Evolutionary conservation across 1,140 invertebrate genomes (phyloP).

Genomic region (Ectropis grisescens): DNA sequence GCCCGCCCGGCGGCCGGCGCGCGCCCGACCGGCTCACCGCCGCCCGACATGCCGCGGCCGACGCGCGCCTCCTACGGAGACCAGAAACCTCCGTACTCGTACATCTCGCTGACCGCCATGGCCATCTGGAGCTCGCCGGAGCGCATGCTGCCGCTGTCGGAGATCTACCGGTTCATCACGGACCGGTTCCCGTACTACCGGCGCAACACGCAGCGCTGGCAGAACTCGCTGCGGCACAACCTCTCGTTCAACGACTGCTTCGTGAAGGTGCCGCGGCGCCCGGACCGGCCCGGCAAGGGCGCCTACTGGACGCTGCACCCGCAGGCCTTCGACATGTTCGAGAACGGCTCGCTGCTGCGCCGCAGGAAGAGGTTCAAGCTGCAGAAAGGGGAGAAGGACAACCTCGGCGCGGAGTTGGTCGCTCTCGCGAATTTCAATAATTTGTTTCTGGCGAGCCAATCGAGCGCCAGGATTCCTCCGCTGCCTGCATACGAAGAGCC

Average conservation of each 20-base stretch:
- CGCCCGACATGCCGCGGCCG: constrained; percentile 67
- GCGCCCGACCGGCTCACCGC: too few species aligned
- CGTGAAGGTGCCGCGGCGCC: constrained; percentile 88
- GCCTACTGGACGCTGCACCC: constrained; percentile 92
- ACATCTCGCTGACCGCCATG: constrained; percentile 97
- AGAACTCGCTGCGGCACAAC: constrained; percentile 91
- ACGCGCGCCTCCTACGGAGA: constrained; percentile 94
- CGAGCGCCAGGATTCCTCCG: constrained; percentile 30
- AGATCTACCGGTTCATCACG: constrained; percentile 95
- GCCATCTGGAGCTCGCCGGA: constrained; percentile 95
- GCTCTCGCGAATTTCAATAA: constrained; percentile 82
- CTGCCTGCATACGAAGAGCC: constrained; percentile 3
- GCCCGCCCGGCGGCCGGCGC: too few species aligned
- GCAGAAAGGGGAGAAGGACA: constrained; percentile 74
- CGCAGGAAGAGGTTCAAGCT: constrained; percentile 77
- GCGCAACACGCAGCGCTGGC: constrained; percentile 91
- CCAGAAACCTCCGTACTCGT: constrained; percentile 97
- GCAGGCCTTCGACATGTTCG: constrained; percentile 91
- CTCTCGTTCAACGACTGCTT: constrained; percentile 95
- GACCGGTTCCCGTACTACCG: constrained; percentile 93
- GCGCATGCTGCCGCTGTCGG: constrained; percentile 93
- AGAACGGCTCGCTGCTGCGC: constrained; percentile 89
- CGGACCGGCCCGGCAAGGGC: constrained; percentile 89
- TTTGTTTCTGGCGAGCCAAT: constrained; percentile 67
- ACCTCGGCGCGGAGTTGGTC: constrained; percentile 72